A percentile compares a stretch with the other conserved stretches of the same genome.
Conservation (phyloP, 2,113 vertebrate species). For the Saccopteryx leptura region DNA sequence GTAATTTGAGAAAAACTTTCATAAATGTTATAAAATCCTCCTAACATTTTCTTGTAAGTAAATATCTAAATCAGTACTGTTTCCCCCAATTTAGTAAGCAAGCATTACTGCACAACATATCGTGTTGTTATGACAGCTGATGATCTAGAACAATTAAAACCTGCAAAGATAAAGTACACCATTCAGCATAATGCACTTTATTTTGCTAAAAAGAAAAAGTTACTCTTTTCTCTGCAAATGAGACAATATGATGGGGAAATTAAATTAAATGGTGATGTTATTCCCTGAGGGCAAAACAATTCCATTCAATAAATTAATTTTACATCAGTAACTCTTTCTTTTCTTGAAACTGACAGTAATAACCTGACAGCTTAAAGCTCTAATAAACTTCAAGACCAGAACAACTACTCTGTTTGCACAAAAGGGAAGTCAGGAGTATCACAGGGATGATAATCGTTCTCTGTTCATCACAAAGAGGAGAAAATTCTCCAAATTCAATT, state of each 20-base stretch:
- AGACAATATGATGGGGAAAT: slow-evolving; percentile 92
- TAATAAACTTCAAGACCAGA: slow-evolving; percentile 90
- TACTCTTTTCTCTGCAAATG: slow-evolving; percentile 89
- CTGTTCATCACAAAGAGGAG: slow-evolving; percentile 82
- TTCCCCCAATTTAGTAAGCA: slow-evolving; percentile 72
- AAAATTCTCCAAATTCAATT: slow-evolving; percentile 87
- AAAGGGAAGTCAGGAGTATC: slow-evolving; percentile 72
- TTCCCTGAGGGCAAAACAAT: slow-evolving; percentile 92
- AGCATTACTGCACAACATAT: slow-evolving; percentile 70
- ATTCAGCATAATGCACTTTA: slow-evolving; percentile 84
- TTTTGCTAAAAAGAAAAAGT: slow-evolving; percentile 88
- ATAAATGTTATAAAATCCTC: slow-evolving; percentile 12
- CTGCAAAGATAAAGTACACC: slow-evolving; percentile 82
- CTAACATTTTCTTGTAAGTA: slow-evolving; percentile 14
- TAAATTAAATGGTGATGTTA: slow-evolving; percentile 93
- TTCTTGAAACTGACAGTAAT: slow-evolving; percentile 91
- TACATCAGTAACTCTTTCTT: slow-evolving; percentile 91
- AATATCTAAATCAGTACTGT: slow-evolving; percentile 57
- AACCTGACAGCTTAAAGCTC: slow-evolving; percentile 91
- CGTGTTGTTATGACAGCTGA: slow-evolving; percentile 84
- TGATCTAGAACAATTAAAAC: slow-evolving; percentile 84
- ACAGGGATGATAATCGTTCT: slow-evolving; percentile 84
- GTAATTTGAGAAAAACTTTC: slow-evolving; percentile 9
- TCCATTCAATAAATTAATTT: slow-evolving; percentile 93
- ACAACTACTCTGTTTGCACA: slow-evolving; percentile 77